These are phyloP conservation scores for Ephialtes manifestator DNA, from an alignment of 2,888 invertebrate genomes.

Conservation along the genomic window DNA sequence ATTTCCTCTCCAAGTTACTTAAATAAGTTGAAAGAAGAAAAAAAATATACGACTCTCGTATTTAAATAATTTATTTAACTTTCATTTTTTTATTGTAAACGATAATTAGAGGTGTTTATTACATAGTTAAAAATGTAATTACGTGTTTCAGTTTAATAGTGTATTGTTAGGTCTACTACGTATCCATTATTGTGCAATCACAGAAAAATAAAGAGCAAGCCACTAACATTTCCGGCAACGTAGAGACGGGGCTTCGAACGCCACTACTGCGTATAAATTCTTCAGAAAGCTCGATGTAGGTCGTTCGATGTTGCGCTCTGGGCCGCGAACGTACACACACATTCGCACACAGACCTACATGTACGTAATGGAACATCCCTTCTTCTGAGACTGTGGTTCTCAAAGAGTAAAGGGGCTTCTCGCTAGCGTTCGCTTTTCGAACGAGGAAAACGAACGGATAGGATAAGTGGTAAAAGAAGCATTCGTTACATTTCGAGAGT, in stretches of 20 bases:
- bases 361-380: conserved; percentile 26
- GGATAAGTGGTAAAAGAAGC: conserved; percentile 61
- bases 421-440: conserved; percentile 42
- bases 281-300: conserved; percentile 71
- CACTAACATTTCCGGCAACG: conserved; percentile 59
- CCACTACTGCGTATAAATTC: conserved; percentile 68
- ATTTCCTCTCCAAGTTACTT: too few species aligned
- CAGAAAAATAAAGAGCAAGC: conserved; percentile 29
- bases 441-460: conserved; percentile 62
- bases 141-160: not conserved
- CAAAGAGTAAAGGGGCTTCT: conserved; percentile 53
- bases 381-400: conserved; percentile 52
- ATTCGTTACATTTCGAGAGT: conserved; percentile 68
- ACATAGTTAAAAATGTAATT: not conserved
- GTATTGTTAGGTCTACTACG: not conserved
- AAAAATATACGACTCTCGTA: too few species aligned
- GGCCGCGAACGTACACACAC: conserved; percentile 29
- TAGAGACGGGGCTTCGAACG: conserved; percentile 52
- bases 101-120: too few species aligned
- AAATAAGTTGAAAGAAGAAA: too few species aligned
- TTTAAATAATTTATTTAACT: conserved; percentile 20
- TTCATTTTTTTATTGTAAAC: too few species aligned
- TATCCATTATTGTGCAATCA: conserved; percentile 44
- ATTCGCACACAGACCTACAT: conserved; percentile 9
- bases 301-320: conserved; percentile 64